Evolutionary conservation across 2,113 vertebrate genomes (phyloP).

Genomic region (Myrmecobius fasciatus): DNA sequence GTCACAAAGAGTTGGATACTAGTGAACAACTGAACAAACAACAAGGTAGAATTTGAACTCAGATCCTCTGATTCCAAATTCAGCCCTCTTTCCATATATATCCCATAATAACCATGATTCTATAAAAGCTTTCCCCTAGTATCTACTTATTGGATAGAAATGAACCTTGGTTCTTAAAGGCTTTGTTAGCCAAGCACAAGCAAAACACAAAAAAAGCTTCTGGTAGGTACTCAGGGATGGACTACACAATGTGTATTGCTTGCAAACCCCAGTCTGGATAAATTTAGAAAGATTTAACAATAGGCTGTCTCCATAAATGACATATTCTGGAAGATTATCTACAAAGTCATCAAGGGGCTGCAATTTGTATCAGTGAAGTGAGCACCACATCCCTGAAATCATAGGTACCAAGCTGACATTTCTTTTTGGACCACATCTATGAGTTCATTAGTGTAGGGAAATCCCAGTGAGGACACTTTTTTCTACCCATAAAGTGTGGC

Average conservation of each 20-base stretch:
- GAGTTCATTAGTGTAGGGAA: not conserved
- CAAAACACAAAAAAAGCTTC: not conserved
- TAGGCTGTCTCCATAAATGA: not conserved
- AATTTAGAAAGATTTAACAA: not conserved
- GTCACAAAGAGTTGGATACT: too few relatives aligned
- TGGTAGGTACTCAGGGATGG: not conserved
- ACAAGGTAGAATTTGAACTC: not conserved
- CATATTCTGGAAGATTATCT: not conserved
- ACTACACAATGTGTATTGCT: not conserved
- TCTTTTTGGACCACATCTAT: not conserved
- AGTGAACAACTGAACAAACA: not conserved
- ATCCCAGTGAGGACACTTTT: not conserved
- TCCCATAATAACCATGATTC: not conserved
- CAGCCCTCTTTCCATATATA: not conserved
- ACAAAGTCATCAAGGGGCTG: not conserved
- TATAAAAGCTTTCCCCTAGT: not conserved
- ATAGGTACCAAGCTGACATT: not conserved
- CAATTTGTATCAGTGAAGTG: not conserved
- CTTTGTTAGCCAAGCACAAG: not conserved
- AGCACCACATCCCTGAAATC: not conserved
- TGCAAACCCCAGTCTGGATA: not conserved
- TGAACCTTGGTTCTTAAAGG: not conserved
- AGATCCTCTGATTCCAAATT: not conserved
- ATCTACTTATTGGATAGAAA: not conserved
- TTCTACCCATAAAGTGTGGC: not conserved